phyloP scores from a whole-genome alignment of 2,888 invertebrate species.

The Drosophila histrio region DNA sequence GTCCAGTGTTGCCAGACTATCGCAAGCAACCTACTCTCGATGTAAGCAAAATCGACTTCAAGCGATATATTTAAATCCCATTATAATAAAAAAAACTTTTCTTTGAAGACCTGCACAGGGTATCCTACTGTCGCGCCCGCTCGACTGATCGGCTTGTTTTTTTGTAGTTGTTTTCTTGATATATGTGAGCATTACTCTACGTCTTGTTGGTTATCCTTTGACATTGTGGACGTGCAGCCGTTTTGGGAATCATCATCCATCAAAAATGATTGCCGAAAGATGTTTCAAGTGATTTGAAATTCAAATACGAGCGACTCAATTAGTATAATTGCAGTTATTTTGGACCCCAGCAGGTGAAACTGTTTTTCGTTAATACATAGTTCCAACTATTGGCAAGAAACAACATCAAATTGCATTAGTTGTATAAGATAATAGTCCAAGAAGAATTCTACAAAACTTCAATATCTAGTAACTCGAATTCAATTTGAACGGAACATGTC shows the following conservation, averaged over 20 bases:
- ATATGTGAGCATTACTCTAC: slow-evolving; percentile 61
- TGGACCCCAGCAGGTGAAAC: slow-evolving; percentile 60
- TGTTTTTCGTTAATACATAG: slow-evolving; percentile 12
- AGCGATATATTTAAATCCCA: too few relatives aligned
- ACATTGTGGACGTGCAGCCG: slow-evolving; percentile 65
- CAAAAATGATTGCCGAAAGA: slow-evolving; percentile 79
- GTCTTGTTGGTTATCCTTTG: slow-evolving; percentile 71
- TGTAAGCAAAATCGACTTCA: too few relatives aligned
- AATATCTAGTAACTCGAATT: neutral
- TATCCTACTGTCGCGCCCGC: too few relatives aligned
- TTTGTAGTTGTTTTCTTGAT: slow-evolving; percentile 33
- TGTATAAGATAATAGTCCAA: neutral
- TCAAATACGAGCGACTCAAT: slow-evolving; percentile 71
- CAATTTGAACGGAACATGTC: neutral
- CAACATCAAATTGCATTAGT: neutral
- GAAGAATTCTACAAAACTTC: neutral
- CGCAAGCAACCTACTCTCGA: too few relatives aligned
- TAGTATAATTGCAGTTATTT: slow-evolving; percentile 72
- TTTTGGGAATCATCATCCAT: slow-evolving; percentile 74
- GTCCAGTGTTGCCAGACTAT: too few relatives aligned
- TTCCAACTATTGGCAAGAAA: neutral
- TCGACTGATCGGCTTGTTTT: too few relatives aligned
- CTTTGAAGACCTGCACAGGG: too few relatives aligned
- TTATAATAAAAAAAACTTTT: too few relatives aligned
- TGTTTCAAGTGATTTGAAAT: slow-evolving; percentile 75